phyloP scores from a whole-genome alignment of 2,797 vertebrate genomes.

The Masticophis lateralis region DNA sequence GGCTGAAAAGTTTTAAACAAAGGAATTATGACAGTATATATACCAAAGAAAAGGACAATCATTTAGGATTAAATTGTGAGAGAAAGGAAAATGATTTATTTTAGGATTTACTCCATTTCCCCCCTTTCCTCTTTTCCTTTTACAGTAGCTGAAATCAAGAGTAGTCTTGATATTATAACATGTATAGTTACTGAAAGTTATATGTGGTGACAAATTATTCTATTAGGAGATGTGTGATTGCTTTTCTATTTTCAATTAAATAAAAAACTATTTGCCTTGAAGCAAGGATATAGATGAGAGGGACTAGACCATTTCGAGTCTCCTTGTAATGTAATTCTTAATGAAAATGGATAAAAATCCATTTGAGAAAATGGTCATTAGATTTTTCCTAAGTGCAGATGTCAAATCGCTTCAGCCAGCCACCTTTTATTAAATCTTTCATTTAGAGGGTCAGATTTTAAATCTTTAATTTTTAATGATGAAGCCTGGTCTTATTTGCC shows the following conservation, averaged over 20 bases:
- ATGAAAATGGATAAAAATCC: neutral
- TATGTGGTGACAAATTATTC: neutral
- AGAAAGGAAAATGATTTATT: slow-evolving; percentile 1
- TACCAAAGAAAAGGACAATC: neutral
- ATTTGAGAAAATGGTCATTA: slow-evolving; percentile 14
- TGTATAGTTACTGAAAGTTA: slow-evolving; percentile 5
- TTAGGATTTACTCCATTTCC: neutral
- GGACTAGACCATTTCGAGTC: slow-evolving; percentile 1
- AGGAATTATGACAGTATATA: neutral
- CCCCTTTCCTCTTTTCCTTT: neutral
- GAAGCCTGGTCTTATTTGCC: slow-evolving; percentile 10
- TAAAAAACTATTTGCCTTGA: slow-evolving; percentile 5
- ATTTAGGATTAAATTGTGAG: slow-evolving; percentile 5
- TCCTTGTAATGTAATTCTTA: neutral
- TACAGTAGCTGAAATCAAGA: slow-evolving; percentile 27
- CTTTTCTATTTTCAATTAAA: slow-evolving; percentile 9
- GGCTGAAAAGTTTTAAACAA: neutral
- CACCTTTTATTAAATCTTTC: slow-evolving; percentile 3
- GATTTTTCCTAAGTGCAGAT: neutral
- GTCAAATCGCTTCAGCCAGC: slow-evolving; percentile 6
- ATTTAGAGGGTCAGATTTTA: neutral
- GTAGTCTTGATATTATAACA: slow-evolving; percentile 12
- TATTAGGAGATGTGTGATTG: slow-evolving; percentile 15
- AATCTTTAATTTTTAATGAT: slow-evolving; percentile 11
- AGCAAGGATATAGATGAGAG: neutral